phyloP scores from a whole-genome alignment of 2,113 vertebrate species.

The Ophthalmolycus amberensis region DNA sequence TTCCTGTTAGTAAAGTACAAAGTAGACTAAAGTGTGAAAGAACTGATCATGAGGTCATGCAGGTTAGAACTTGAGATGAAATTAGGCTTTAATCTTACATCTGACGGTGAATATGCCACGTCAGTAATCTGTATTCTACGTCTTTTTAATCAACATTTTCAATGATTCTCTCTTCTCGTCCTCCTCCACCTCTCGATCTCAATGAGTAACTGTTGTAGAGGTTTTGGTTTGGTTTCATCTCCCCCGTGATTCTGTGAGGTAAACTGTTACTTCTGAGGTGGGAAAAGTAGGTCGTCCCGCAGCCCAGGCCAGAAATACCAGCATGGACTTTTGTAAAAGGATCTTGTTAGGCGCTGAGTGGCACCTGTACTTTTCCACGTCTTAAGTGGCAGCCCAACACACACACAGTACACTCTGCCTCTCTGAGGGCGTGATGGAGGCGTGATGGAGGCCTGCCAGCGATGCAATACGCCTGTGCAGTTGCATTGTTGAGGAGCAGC shows the following conservation, averaged over 20 bases:
- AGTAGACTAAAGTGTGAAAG: not conserved
- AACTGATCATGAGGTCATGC: not conserved
- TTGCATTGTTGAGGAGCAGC: conserved; percentile 9
- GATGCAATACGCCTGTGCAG: conserved; percentile 12
- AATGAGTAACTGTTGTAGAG: conserved; percentile 1
- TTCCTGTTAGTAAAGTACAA: not conserved
- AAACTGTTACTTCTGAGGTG: conserved; percentile 35
- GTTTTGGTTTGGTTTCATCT: conserved; percentile 31
- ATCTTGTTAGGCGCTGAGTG: conserved; percentile 1
- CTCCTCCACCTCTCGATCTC: not conserved
- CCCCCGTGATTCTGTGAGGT: not conserved
- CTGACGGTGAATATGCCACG: not conserved
- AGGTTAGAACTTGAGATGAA: not conserved
- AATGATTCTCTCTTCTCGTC: not conserved
- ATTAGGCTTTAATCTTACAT: too few species aligned
- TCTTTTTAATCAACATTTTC: not conserved
- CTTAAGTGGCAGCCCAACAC: not conserved
- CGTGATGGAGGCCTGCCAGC: conserved; percentile 10
- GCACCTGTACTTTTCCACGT: conserved; percentile 69
- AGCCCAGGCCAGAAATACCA: conserved; percentile 18
- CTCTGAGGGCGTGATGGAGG: not conserved
- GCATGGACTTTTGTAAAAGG: conserved; percentile 10
- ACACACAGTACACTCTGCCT: not conserved
- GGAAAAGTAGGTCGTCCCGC: conserved; percentile 55
- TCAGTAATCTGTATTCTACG: not conserved